Evolutionary conservation across 2,113 vertebrate species (phyloP).

Genomic region (Probosciger aterrimus): DNA sequence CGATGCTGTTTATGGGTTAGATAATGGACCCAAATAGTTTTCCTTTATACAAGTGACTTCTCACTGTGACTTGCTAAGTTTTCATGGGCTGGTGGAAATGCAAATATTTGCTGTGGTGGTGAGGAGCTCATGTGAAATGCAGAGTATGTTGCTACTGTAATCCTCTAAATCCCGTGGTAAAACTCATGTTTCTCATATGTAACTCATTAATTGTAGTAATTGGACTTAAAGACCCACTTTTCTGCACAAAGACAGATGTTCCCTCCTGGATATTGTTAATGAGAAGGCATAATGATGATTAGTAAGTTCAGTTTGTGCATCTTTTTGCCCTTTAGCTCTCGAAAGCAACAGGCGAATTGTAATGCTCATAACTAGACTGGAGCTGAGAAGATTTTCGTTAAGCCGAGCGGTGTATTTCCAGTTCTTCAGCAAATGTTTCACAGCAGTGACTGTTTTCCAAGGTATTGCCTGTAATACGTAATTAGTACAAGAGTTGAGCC

Average conservation of each 20-base stretch:
- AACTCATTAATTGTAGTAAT: slow-evolving; percentile 14
- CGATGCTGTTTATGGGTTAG: neutral
- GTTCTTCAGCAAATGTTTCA: neutral
- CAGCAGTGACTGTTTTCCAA: neutral
- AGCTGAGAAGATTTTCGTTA: neutral
- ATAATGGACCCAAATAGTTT: neutral
- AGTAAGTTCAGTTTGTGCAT: neutral
- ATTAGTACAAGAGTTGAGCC: neutral
- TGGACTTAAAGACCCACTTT: slow-evolving; percentile 11
- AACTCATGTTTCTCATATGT: neutral
- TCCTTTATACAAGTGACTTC: neutral
- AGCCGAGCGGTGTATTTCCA: neutral
- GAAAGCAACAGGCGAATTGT: neutral
- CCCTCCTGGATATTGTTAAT: slow-evolving; percentile 17
- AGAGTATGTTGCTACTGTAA: neutral
- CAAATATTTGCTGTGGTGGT: neutral
- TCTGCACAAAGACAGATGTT: neutral
- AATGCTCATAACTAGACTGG: neutral
- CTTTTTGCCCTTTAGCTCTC: neutral
- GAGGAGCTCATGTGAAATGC: neutral
- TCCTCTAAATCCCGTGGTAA: neutral
- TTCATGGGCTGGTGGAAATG: neutral
- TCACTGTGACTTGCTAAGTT: neutral
- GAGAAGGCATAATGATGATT: neutral
- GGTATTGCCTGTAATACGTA: accelerated